Evolutionary conservation across 2,113 vertebrate genomes (phyloP), one percentile per base, ranked within the genome.

Genomic region (Prietella phreatophila): DNA sequence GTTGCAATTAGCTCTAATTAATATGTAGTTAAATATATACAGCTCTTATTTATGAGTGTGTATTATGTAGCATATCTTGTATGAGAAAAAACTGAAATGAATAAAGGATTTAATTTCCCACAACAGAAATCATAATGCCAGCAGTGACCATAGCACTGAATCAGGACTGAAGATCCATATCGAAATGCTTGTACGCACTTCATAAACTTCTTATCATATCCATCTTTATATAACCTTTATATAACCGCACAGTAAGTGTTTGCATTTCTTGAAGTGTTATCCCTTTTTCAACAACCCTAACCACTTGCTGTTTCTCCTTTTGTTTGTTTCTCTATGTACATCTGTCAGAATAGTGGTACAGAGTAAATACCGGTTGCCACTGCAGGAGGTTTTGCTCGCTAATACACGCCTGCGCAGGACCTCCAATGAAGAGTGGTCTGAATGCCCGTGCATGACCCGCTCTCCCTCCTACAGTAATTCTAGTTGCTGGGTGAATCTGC

Each of bases 341-440:
- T 82, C 80, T 61, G 56, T 33, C 80, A 82, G 80, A 82, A 61
- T 61, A 56, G 36, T 76, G 33, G 20, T 58, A 61, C 56, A 81
- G 60, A 56, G 42, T 67, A 67, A 86, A 80, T 80, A 80, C 27
- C 1, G n/a, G 58, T 69, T 67, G 63, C 47, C 61, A 69, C 42
- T 27, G 30, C n/a, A 69, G 47, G 63, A 71, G 20, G 36, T 60
- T 85, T 85, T 14, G 65, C 67, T 84, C n/a, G 2, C 33, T 75
- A 60, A 58, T 42, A 75, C n/a, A 60, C 25, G 33, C 50, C 9
- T 84, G 47, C 17, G 10, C 47, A 84, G 33, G 47, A 75, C 58
- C 22, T 79, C 39, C 39, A 88, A 84, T 76, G 56, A 76, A 83
- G 56, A 88, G 58, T 84, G 80, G 67, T 63, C 42, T 76, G 58